Evolutionary conservation across 1,140 invertebrate genomes (phyloP), one percentile per base, ranked within the genome.

Genomic region (Samia ricini): DNA sequence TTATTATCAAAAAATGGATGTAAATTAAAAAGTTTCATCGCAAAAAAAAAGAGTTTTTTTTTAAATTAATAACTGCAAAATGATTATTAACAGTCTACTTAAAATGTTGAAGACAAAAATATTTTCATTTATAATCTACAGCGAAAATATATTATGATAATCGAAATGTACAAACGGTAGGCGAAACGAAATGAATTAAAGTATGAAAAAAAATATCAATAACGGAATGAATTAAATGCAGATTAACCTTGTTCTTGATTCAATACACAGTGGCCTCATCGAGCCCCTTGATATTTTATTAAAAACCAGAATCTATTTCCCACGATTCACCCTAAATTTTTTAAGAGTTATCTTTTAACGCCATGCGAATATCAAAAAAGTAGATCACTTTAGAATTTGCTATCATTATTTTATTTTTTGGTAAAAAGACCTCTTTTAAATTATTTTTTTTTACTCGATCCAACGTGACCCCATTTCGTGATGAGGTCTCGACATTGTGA

Each of bases 401-500:
- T 73, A 74, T 83, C 77, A 76, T 78, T 74, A 72, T 80, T 76
- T 76, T 73, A 68, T 66, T 62, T 52, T 73, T 74, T 76, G 65
- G 71, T 66, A 48, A 71, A 70, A 60, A 21, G 57, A 23, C 7
- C 1, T 42, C 33, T 15, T 42, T 42, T 42, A 15, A 12, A 15
- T 42, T 42, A 1, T 42, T 42, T 42, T 42, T 42, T 8, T 4
- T 12, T 0, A 15, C 4, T 26, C 8, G 33, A 42, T 42, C 33
- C 33, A 42, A 15, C 33, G 33, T 89, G 82, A 88, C 82, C 83
- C 83, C 77, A 75, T 84, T 81, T 71, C 58, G 60, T 85, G 84
- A 88, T 86, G 85, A 88, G 87, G 85, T 88, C 83, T 69, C 76
- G 81, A 84, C 74, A 80, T 71, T 78, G 77, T 76, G 77, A 84